Evolutionary conservation across 2,797 vertebrate genomes (phyloP), one percentile per base, ranked within the genome.

Genomic region (Girardinus metallicus): DNA sequence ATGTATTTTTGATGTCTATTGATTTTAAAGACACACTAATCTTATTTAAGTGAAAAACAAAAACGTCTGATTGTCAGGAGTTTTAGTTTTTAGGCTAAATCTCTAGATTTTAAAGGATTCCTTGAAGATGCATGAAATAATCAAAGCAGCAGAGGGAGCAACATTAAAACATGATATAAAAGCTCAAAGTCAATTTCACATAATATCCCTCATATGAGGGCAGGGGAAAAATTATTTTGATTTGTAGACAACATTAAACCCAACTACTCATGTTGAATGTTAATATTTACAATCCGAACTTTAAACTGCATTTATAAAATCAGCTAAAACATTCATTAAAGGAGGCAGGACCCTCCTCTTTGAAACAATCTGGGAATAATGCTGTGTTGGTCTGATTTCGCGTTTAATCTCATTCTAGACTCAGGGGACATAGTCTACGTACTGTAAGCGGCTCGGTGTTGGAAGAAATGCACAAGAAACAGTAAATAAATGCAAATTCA

Each of bases 31-130:
- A 43, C 34, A 74, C 18, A 21, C 39, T 75, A 34, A 81, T 84
- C 41, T 83, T 88, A 90, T 92, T 90, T 85, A 92, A 91, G 83
- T 83, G 39, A 80, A 26, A 74, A 79, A 75, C 73, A 1, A 53
- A 85, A 31, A 49, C 76, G 85, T 87, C 16, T 88, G 80, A 94
- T 94, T 91, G 80, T 87, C 76, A 83, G 49, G 49, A 9, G 49
- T 51, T 51, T 26, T 51, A 23, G 49, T 26, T 51, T 51, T 23
- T 3, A 51, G 21, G 8, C 21, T 5, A 2, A 51, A 51, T 9
- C 8, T 47, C 46, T 47, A 5, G 46, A 47, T 15, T 51, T 51
- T 51, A 23, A 51, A 51, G 8, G 21, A 9, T 23, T 23, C 49
- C 49, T 51, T 51, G 21, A 51, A 51, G 7, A 23, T 23, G 21